phyloP scores from a whole-genome alignment of 1,140 invertebrate genomes.

The Drosophila tristis region DNA sequence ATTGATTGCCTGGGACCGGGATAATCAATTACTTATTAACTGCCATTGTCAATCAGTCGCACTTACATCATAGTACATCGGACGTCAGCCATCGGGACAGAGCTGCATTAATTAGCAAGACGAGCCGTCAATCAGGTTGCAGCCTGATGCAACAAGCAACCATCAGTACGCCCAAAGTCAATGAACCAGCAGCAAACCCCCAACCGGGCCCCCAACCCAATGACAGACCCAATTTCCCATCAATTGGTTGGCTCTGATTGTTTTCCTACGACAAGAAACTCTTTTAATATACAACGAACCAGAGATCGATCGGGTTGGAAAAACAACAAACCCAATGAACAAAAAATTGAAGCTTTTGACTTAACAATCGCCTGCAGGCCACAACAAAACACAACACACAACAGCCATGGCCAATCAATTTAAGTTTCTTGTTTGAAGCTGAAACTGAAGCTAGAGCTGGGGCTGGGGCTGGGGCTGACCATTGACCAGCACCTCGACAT shows the following conservation, averaged over 20 bases:
- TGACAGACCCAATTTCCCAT: constrained; percentile 69
- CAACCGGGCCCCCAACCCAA: too few relatives aligned
- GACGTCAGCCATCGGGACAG: constrained; percentile 16
- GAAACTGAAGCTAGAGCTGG: constrained; percentile 39
- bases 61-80: constrained; percentile 60
- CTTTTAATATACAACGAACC: constrained; percentile 64
- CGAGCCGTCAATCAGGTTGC: constrained; percentile 44
- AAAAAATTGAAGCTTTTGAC: constrained; percentile 61
- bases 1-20: constrained; percentile 44
- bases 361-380: constrained; percentile 68
- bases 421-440: constrained; percentile 16
- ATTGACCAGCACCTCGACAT: constrained; percentile 72
- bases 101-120: constrained; percentile 68
- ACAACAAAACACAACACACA: constrained; percentile 9
- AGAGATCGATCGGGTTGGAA: constrained; percentile 23
- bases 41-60: constrained; percentile 65
- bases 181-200: constrained; percentile 42
- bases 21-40: constrained; percentile 74
- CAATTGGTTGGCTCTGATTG: constrained; percentile 31
- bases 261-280: constrained; percentile 48
- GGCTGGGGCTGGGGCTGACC: constrained; percentile 54
- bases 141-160: constrained; percentile 56
- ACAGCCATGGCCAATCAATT: constrained; percentile 54
- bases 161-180: constrained; percentile 43
- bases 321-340: constrained; percentile 5